Percentiles rank a stretch among this genome's conserved stretches.
These are phyloP conservation scores for Neoscelio sp. DNA, from an alignment of 2,888 invertebrate species.

Conservation along the genomic window DNA sequence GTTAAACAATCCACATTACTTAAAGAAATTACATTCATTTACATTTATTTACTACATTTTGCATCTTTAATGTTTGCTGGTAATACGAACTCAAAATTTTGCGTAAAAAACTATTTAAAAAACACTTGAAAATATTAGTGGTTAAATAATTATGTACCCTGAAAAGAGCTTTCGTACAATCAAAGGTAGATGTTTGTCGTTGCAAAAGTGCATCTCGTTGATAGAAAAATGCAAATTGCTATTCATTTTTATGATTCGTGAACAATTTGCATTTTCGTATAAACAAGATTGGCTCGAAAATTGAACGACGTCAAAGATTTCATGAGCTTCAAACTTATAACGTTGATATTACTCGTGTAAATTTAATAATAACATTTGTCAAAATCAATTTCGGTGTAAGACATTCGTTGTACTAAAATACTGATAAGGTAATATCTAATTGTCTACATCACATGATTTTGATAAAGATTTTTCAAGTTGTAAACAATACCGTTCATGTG, in stretches of 20 bases:
- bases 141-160: slow-evolving; percentile 6
- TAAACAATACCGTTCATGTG: slow-evolving; percentile 10
- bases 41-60: slow-evolving; percentile 10
- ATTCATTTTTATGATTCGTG: background rate
- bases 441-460: slow-evolving; percentile 47
- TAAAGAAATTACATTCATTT: slow-evolving; percentile 24
- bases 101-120: slow-evolving; percentile 1
- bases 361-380: slow-evolving; percentile 9
- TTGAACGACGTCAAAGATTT: slow-evolving; percentile 48
- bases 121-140: slow-evolving; percentile 24
- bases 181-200: slow-evolving; percentile 77
- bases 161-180: slow-evolving; percentile 80
- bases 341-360: background rate
- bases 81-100: slow-evolving; percentile 14
- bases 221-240: slow-evolving; percentile 39
- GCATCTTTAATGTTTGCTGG: too few relatives aligned
- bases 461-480: slow-evolving; percentile 43
- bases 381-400: slow-evolving; percentile 39
- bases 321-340: slow-evolving; percentile 44
- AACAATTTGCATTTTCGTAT: slow-evolving; percentile 32
- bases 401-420: slow-evolving; percentile 1
- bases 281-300: slow-evolving; percentile 47
- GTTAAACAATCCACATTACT: background rate
- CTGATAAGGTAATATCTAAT: slow-evolving; percentile 18
- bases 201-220: slow-evolving; percentile 52